Evolutionary conservation across 2,888 invertebrate genomes (phyloP), one percentile per base, ranked within the genome.

Genomic region (Plutella xylostella): DNA sequence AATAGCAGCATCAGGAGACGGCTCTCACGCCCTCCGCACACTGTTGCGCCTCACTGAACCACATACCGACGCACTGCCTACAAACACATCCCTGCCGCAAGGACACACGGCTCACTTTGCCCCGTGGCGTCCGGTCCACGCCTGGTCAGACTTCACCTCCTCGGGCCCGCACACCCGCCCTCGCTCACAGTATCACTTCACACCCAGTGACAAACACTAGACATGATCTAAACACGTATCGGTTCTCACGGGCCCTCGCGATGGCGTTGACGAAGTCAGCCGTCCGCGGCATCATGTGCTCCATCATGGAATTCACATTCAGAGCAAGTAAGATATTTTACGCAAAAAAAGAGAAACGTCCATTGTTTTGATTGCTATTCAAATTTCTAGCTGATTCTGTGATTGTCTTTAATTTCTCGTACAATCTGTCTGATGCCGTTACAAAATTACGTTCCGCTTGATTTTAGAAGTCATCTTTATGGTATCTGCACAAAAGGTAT

Each of bases 21-120:
- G 14, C 65, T 60, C 65, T 65, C 68, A 68, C 71, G 71, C 77
- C 71, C 51, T 41, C 67, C 66, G 70, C 63, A 60, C 60, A 79
- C 60, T 74, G 78, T 79, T 79, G 73, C 82, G 82, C 71, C 77
- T 76, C 67, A 80, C 64, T 79, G 79, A 75, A 63, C 75, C 68
- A 64, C 57, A 17, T 30, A 56, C 68, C 65, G 62, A 64, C 58
- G 61, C 64, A 65, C 65, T 66, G 62, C 62, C 60, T 59, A 53
- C 56, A 57, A 52, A 52, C 52, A 48, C 48, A n/a, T n/a, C n/a
- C n/a, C n/a, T n/a, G n/a, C n/a, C n/a, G n/a, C n/a, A n/a, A n/a
- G n/a, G n/a, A n/a, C n/a, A n/a, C n/a, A n/a, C n/a, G n/a, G n/a
- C n/a, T n/a, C n/a, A n/a, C n/a, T n/a, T n/a, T n/a, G n/a, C n/a